A percentile compares a stretch with the other conserved stretches of the same genome.
Evolutionary conservation across 30 jellyfish, hydroid and myxozoan species (phyloP).

Genomic region (Aurelia aurita): DNA sequence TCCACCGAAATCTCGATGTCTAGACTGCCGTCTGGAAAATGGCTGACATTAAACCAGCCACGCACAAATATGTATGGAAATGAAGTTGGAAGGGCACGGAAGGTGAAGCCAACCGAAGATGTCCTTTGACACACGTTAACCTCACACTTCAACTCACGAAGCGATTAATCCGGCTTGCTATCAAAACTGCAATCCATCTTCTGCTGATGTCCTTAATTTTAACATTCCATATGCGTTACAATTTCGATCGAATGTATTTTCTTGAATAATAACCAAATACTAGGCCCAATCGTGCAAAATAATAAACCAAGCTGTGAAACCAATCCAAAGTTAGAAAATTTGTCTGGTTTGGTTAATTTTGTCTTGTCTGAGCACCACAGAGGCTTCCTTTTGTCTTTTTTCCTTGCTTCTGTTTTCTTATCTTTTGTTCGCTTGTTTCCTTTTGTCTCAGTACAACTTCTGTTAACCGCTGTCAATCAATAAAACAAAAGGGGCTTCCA

Average conservation of each 20-base stretch:
- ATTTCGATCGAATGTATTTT: too few species aligned
- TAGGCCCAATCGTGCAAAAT: too few species aligned
- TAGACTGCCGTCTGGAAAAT: conserved; percentile 76
- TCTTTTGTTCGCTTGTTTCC: conserved; percentile 25
- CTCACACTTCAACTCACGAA: conserved; percentile 1
- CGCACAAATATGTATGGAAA: neutral
- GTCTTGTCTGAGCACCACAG: conserved; percentile 24
- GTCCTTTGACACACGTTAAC: conserved; percentile 66
- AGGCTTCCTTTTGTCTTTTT: conserved; percentile 33
- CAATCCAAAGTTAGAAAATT: neutral
- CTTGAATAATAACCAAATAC: too few species aligned
- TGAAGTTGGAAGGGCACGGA: neutral
- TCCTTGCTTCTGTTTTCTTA: neutral
- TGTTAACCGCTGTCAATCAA: conserved; percentile 48
- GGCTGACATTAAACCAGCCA: conserved; percentile 23
- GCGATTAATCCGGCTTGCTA: neutral
- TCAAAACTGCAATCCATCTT: conserved; percentile 6
- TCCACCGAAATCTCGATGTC: conserved; percentile 28
- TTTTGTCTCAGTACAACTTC: conserved; percentile 27
- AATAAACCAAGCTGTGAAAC: neutral
- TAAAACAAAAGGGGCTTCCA: neutral
- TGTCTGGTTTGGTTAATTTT: neutral
- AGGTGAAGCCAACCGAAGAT: neutral
- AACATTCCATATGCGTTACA: neutral
- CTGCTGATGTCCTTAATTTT: neutral